phyloP scores from a whole-genome alignment of 2,797 vertebrate species.

The Chloroceryle inda region DNA sequence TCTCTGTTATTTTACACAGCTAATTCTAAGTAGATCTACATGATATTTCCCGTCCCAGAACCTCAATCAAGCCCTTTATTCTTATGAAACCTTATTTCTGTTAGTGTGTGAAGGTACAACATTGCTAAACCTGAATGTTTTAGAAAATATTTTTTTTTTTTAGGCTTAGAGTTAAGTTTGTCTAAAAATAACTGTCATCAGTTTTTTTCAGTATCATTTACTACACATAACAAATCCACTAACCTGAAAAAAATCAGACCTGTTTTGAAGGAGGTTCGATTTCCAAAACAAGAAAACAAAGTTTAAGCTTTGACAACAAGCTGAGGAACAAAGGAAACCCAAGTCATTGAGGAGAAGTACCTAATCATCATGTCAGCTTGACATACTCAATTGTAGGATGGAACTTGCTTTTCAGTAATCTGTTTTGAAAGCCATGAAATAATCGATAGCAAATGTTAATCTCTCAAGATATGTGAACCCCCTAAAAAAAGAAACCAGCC shows the following conservation, averaged over 20 bases:
- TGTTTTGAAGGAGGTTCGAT: background rate
- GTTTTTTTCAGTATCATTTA: background rate
- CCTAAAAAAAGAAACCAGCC: background rate
- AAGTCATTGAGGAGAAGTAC: slow-evolving; percentile 41
- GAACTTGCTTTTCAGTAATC: slow-evolving; percentile 6
- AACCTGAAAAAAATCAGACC: background rate
- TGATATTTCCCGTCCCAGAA: slow-evolving; percentile 9
- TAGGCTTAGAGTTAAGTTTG: background rate
- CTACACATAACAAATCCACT: background rate
- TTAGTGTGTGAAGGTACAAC: background rate
- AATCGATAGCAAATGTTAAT: slow-evolving; percentile 67
- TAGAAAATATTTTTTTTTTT: background rate
- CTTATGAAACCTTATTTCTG: background rate
- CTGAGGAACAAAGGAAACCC: slow-evolving; percentile 30
- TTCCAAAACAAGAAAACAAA: slow-evolving; percentile 43
- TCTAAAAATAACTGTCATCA: background rate
- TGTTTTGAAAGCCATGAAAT: slow-evolving; percentile 69
- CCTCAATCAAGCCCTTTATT: background rate
- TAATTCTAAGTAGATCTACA: slow-evolving; percentile 23
- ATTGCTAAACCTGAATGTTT: background rate
- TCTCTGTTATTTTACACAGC: background rate
- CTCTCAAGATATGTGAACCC: slow-evolving; percentile 62
- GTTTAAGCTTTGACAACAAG: slow-evolving; percentile 46
- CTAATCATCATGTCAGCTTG: slow-evolving; percentile 61
- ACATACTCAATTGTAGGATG: background rate